Conservation (phyloP, 2,888 invertebrate species). For the Epinotia nisella region DNA sequence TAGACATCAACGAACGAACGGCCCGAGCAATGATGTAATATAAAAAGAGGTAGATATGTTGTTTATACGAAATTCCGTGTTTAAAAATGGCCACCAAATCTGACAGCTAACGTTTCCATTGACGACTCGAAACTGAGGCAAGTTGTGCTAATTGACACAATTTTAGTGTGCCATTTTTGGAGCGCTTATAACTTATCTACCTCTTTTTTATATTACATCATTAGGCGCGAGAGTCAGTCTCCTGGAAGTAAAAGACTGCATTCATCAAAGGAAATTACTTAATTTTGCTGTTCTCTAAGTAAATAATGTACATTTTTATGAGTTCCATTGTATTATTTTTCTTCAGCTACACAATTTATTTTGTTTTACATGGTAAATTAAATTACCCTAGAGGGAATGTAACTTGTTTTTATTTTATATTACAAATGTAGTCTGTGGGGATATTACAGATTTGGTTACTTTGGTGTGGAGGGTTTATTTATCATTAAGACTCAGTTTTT, state of each 20-base stretch:
- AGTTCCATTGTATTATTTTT: slow-evolving; percentile 44
- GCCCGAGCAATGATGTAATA: too few relatives aligned
- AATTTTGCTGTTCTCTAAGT: slow-evolving; percentile 24
- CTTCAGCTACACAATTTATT: slow-evolving; percentile 9
- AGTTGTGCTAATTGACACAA: too few relatives aligned
- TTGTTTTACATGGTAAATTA: not conserved
- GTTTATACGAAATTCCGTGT: too few relatives aligned
- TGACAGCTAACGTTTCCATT: too few relatives aligned
- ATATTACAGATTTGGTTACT: slow-evolving; percentile 17
- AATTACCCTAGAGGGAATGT: slow-evolving; percentile 22
- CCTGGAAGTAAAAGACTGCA: slow-evolving; percentile 4
- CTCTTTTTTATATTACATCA: too few relatives aligned
- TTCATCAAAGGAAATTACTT: slow-evolving; percentile 11
- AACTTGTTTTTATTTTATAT: slow-evolving; percentile 25
- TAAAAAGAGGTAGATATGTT: too few relatives aligned
- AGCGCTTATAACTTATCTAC: too few relatives aligned
- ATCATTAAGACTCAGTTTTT: not conserved
- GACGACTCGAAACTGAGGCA: too few relatives aligned
- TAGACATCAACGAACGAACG: too few relatives aligned
- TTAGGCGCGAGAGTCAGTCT: too few relatives aligned
- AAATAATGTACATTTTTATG: slow-evolving; percentile 25
- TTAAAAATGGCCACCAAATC: too few relatives aligned
- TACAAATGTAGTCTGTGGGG: slow-evolving; percentile 21
- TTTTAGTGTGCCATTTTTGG: too few relatives aligned
- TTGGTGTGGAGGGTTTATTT: not conserved